phyloP scores from a whole-genome alignment of 64 coral and sea anemone species.

The Porites lutea region DNA sequence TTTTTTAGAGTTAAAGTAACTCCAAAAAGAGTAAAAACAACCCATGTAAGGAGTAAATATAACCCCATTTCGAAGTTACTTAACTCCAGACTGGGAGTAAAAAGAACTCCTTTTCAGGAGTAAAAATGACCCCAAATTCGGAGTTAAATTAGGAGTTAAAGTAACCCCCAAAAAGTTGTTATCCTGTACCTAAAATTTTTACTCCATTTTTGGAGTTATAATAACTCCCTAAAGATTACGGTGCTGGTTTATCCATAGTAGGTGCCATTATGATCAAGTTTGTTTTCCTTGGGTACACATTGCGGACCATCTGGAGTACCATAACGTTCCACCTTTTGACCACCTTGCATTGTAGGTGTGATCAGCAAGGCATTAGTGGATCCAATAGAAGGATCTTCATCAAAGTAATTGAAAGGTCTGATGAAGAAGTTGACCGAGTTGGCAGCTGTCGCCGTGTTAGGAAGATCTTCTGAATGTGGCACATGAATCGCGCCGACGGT shows the following conservation, averaged over 20 bases:
- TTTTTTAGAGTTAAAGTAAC: no score
- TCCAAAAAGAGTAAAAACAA: no score
- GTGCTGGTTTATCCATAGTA: neutral
- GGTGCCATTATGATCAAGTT: constrained; percentile 6
- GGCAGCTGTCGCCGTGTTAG: constrained; percentile 76
- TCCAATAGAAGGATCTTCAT: constrained; percentile 88
- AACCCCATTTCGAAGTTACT: no score
- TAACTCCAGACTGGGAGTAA: no score
- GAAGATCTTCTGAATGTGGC: constrained; percentile 90
- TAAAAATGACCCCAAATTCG: no score
- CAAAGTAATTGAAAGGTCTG: constrained; percentile 91
- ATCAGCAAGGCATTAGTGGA: constrained; percentile 79
- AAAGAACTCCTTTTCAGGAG: no score
- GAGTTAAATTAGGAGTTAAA: no score
- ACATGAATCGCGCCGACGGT: constrained; percentile 62
- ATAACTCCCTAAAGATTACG: no score
- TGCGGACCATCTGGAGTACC: constrained; percentile 25
- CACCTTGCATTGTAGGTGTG: constrained; percentile 30
- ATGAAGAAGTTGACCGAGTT: constrained; percentile 79
- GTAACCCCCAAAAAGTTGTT: no score
- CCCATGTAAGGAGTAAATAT: no score
- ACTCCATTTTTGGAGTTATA: no score
- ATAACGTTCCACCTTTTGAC: constrained; percentile 37
- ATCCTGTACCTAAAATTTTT: no score
- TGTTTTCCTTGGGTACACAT: constrained; percentile 1